These are phyloP conservation scores for Onychostoma macrolepis DNA, from an alignment of 2,113 vertebrate species.

Conservation along the genomic window DNA sequence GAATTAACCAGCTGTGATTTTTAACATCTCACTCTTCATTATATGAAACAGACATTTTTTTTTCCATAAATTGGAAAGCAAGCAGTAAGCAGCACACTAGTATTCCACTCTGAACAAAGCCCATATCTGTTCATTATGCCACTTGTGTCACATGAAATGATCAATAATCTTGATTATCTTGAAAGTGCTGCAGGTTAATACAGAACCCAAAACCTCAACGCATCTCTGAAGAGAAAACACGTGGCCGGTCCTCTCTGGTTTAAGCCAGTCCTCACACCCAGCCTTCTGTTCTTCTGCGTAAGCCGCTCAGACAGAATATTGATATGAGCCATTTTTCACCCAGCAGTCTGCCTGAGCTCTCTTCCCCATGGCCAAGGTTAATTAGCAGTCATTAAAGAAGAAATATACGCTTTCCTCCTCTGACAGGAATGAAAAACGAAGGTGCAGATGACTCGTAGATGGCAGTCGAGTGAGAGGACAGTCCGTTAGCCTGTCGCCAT, in stretches of 20 bases:
- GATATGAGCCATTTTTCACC: constrained; percentile 61
- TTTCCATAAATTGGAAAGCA: not conserved
- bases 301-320: constrained; percentile 60
- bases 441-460: constrained; percentile 30
- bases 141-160: not conserved
- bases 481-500: constrained; percentile 41
- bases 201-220: not conserved
- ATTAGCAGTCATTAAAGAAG: constrained; percentile 66
- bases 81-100: not conserved
- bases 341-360: constrained; percentile 46
- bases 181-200: constrained; percentile 22
- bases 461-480: constrained; percentile 16
- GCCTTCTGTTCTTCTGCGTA: constrained; percentile 49
- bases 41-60: not conserved
- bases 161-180: not conserved
- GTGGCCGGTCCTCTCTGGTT: constrained; percentile 33
- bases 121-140: not conserved
- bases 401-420: constrained; percentile 46
- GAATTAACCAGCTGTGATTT: not conserved
- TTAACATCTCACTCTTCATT: not conserved
- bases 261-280: not conserved
- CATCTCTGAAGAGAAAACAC: constrained; percentile 12
- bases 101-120: not conserved
- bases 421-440: constrained; percentile 46
- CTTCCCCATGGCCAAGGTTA: constrained; percentile 60